These are phyloP conservation scores for Orestias chungarensis DNA, from an alignment of 2,797 vertebrate genomes.

Conservation along the genomic window DNA sequence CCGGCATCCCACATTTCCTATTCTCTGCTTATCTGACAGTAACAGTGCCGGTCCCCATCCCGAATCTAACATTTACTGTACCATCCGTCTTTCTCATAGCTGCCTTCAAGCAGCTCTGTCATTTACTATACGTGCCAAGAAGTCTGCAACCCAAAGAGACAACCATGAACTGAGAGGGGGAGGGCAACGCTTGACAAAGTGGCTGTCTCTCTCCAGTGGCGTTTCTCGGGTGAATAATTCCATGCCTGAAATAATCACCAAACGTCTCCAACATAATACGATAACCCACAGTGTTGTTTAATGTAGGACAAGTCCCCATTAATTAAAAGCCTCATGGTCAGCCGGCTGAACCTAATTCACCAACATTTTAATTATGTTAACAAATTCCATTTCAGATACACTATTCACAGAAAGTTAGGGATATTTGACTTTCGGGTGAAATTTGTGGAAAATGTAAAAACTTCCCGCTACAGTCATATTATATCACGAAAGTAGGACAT, in stretches of 20 bases:
- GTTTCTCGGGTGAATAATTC: slow-evolving; percentile 51
- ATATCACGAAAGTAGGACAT: no score
- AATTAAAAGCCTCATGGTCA: slow-evolving; percentile 41
- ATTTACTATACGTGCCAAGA: slow-evolving; percentile 65
- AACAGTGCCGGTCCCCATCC: slow-evolving; percentile 62
- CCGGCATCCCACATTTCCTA: slow-evolving; percentile 50
- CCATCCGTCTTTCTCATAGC: slow-evolving; percentile 53
- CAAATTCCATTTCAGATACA: slow-evolving; percentile 17
- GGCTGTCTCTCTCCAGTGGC: slow-evolving; percentile 59
- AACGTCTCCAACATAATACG: slow-evolving; percentile 38
- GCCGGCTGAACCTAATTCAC: slow-evolving; percentile 35
- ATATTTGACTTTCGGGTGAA: no score
- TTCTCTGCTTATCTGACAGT: slow-evolving; percentile 72
- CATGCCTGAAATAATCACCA: slow-evolving; percentile 42
- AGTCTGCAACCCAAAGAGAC: slow-evolving; percentile 62
- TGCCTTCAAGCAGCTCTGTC: slow-evolving; percentile 66
- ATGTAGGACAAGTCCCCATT: slow-evolving; percentile 42
- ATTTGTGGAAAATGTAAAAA: no score
- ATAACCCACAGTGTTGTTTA: slow-evolving; percentile 37
- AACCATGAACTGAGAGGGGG: slow-evolving; percentile 50
- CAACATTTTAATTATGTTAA: slow-evolving; percentile 31
- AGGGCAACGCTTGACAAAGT: slow-evolving; percentile 58
- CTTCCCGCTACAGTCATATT: no score
- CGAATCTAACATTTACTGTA: slow-evolving; percentile 74
- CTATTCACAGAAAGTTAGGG: no score